Base-by-base conservation (phyloP, 2,113 vertebrate species). In the Alces alces region DNA sequence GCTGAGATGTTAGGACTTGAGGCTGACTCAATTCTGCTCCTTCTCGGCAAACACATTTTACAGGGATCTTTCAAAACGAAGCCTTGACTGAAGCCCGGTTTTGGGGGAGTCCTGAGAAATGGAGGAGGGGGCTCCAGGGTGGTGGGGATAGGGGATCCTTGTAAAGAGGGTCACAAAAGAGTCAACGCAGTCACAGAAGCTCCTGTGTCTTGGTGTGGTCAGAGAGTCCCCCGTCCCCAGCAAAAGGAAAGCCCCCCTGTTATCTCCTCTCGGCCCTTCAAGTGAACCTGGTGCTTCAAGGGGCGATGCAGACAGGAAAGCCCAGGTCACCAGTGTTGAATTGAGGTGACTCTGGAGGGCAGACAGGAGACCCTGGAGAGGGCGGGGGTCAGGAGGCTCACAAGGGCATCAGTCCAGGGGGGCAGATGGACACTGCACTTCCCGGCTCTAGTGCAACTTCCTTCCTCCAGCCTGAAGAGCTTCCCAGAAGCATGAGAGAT, bases 401-500 rank as follows among this genome's bases (percentile, higher is more conserved):
- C n/a, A 30, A 33, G 14, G 36, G 70, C 19, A 0, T 28, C 17
- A 7, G 28, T 23, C 28, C 80, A 85, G 45, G 52, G 7, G 27
- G 5, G 47, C 57, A 93, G 93, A 86, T 76, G 16, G 50, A 19
- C 12, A 25, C 1, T 15, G 21, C 15, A 7, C 79, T 14, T 6
- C 43, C 66, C 36, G 13, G 30, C 83, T 88, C 50, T 19, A 2
- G 6, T 7, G 25, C 30, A 28, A 61, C 78, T 97, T 97, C 64
- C 85, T 92, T 90, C 85, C 86, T 97, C 66, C 13, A 39, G 13
- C 21, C 23, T 79, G 21, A 93, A 76, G 39, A 87, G 91, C 33
- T 97, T 97, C 95, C 97, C 55, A 93, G 94, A 97, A 97, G 12
- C 7, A 6, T 73, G 92, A 97, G 58, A 8, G 39, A 84, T 85